phyloP scores from a whole-genome alignment of 2,113 vertebrate genomes.

The Corvus cornix region DNA sequence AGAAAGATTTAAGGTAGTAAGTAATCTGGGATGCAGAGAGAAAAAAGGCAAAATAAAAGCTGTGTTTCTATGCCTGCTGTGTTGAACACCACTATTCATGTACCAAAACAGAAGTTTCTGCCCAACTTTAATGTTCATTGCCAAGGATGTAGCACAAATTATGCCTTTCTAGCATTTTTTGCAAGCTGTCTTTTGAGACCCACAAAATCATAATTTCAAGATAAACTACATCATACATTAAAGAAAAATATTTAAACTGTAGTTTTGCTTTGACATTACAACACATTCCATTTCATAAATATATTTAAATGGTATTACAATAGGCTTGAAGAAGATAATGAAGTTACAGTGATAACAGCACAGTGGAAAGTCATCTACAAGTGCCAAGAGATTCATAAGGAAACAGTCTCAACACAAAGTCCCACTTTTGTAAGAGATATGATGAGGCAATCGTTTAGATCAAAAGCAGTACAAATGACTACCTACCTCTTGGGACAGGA shows the following conservation, averaged over 20 bases:
- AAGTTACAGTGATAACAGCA: conserved; percentile 1
- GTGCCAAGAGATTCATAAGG: conserved; percentile 19
- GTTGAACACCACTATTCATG: conserved; percentile 11
- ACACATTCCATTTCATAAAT: conserved; percentile 33
- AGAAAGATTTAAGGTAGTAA: conserved; percentile 5
- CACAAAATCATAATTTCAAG: conserved; percentile 23
- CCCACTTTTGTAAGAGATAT: not conserved
- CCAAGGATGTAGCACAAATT: conserved; percentile 11
- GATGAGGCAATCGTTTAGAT: not conserved
- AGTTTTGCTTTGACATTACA: conserved; percentile 35
- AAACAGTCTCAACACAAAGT: not conserved
- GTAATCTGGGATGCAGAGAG: not conserved
- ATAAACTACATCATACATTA: not conserved
- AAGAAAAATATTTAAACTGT: conserved; percentile 49
- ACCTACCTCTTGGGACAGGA: conserved; percentile 95
- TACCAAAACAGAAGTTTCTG: conserved; percentile 18
- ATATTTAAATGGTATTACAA: conserved; percentile 14
- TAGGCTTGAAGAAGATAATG: conserved; percentile 21
- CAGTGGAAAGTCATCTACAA: conserved; percentile 33
- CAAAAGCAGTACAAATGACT: conserved; percentile 16
- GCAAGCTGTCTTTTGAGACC: conserved; percentile 30
- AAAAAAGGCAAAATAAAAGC: not conserved
- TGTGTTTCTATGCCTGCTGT: not conserved
- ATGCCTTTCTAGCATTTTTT: conserved; percentile 34
- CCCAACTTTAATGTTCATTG: not conserved